These are phyloP conservation scores for Malacosoma neustria DNA, from an alignment of 2,888 invertebrate genomes.

Conservation along the genomic window DNA sequence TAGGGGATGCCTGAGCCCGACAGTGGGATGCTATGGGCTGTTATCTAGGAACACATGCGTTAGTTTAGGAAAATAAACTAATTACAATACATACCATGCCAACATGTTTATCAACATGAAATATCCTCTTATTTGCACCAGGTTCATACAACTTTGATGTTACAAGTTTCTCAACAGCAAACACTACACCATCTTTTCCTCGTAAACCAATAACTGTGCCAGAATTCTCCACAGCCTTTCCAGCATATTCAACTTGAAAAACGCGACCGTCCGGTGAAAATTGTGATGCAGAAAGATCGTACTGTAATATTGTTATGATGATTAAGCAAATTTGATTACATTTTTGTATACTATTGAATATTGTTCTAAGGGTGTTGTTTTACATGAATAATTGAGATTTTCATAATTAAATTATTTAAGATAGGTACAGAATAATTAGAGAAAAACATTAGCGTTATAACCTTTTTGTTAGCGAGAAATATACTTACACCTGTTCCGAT, in stretches of 20 bases:
- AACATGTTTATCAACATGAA: constrained; percentile 94
- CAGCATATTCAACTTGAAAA: constrained; percentile 99
- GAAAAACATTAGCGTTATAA: constrained; percentile 15
- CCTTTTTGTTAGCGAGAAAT: constrained; percentile 17
- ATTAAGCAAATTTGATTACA: constrained; percentile 3
- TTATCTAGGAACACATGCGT: background rate
- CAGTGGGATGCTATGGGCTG: background rate
- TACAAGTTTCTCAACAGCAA: constrained; percentile 97
- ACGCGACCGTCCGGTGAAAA: constrained; percentile 99
- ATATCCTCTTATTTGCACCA: constrained; percentile 93
- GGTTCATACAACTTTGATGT: constrained; percentile 94
- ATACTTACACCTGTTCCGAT: constrained; percentile 94
- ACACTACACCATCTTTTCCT: constrained; percentile 97
- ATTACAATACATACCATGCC: constrained; percentile 83
- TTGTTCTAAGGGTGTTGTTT: too few relatives aligned
- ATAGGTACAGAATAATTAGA: background rate
- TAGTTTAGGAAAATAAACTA: background rate
- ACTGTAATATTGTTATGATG: constrained; percentile 76
- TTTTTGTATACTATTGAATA: too few relatives aligned
- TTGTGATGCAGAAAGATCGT: constrained; percentile 99
- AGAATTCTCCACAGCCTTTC: constrained; percentile 98
- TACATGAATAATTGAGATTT: too few relatives aligned
- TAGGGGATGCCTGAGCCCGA: background rate
- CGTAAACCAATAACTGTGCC: constrained; percentile 96
- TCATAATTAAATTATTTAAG: too few relatives aligned